phyloP scores from a whole-genome alignment of 1,140 invertebrate genomes.

The Trichoplusia ni region DNA sequence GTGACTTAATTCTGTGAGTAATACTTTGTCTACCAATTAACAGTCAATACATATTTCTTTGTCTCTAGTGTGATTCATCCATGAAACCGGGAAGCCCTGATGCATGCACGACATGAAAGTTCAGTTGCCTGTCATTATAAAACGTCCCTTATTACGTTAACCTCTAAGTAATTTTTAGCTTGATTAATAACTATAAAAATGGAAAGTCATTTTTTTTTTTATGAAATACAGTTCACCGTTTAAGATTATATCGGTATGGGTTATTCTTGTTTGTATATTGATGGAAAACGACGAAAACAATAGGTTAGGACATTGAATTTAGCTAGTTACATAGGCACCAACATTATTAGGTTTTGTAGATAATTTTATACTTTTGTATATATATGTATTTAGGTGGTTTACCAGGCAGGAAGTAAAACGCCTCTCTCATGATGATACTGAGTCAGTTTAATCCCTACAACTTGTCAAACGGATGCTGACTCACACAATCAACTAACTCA shows the following conservation, averaged over 20 bases:
- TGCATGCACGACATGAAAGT: neutral
- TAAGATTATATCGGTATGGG: no score
- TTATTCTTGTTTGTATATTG: no score
- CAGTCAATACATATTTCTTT: no score
- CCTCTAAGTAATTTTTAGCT: neutral
- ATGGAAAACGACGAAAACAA: no score
- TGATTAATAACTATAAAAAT: neutral
- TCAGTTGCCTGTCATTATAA: no score
- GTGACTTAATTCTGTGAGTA: no score
- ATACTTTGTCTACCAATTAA: no score
- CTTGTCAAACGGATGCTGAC: neutral
- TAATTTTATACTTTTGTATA: neutral
- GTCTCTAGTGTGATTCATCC: neutral
- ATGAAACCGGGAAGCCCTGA: constrained; percentile 14
- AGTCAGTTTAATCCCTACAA: constrained; percentile 1
- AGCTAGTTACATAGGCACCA: no score
- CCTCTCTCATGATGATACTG: neutral
- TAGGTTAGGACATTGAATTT: no score
- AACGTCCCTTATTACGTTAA: neutral
- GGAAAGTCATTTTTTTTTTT: no score
- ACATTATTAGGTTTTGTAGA: no score
- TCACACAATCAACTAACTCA: neutral
- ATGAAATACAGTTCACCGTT: no score
- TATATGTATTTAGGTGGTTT: neutral
- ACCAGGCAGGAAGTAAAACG: neutral